Evolutionary conservation across 2,888 invertebrate species (phyloP).

Genomic region (Drosophila dives): DNA sequence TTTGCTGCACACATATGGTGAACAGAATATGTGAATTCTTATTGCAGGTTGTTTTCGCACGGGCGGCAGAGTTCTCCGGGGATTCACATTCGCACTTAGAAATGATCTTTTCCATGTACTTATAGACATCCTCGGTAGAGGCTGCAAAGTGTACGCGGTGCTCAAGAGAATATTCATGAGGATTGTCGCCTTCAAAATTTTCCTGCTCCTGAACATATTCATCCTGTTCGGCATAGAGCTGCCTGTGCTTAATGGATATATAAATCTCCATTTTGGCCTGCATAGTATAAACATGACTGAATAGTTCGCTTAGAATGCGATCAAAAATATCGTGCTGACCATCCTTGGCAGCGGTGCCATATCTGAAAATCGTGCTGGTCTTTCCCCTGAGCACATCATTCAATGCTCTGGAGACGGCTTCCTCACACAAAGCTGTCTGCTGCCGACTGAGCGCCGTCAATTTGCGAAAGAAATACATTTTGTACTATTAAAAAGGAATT

Average conservation of each 20-base stretch:
- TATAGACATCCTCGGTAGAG: conserved; percentile 44
- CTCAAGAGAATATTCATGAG: background rate
- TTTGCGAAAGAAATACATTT: conserved; percentile 67
- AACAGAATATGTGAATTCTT: conserved; percentile 32
- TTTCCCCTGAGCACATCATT: conserved; percentile 48
- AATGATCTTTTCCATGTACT: conserved; percentile 40
- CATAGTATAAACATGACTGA: conserved; percentile 39
- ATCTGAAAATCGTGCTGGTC: conserved; percentile 48
- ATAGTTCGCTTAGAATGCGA: conserved; percentile 42
- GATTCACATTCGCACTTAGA: background rate
- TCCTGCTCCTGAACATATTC: background rate
- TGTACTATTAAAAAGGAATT: conserved; percentile 42
- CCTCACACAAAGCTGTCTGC: conserved; percentile 44
- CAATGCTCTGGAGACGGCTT: conserved; percentile 48
- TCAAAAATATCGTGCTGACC: conserved; percentile 31
- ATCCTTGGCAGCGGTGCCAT: conserved; percentile 8
- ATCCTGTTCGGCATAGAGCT: conserved; percentile 3
- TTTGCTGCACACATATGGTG: conserved; percentile 44
- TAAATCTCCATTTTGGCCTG: conserved; percentile 43
- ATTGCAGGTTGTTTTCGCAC: background rate
- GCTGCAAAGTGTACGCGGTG: conserved; percentile 41
- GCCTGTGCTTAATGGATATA: conserved; percentile 41
- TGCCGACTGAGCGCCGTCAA: conserved; percentile 28
- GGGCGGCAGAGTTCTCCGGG: background rate
- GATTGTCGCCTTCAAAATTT: background rate